Evolutionary conservation across 2,113 vertebrate genomes (phyloP), one percentile per base, ranked within the genome.

Genomic region (Lepisosteus osseus): DNA sequence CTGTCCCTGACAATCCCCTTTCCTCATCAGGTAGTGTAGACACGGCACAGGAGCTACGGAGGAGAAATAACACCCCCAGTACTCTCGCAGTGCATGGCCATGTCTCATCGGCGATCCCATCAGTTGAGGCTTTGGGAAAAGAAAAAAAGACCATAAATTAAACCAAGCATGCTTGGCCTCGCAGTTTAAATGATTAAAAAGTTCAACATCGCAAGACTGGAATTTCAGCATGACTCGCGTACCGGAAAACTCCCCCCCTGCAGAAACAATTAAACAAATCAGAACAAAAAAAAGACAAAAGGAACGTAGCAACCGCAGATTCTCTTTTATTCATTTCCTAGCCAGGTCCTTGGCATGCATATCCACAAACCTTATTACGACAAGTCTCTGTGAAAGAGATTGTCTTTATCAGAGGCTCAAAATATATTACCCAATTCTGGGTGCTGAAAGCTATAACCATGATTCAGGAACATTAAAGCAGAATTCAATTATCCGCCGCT

Each of bases 401-500:
- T 64, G 72, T 61, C 72, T 74, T 74, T 69, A 74, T 74, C 72
- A 69, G 65, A 68, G 57, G 68, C 67, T 72, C 51, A 69, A 63
- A 74, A 74, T 69, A 64, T 64, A 69, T 68, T 68, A 69, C 67
- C 67, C 72, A 63, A 62, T 68, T 68, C 72, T 61, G 65, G 45
- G 56, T 67, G 72, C 56, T 69, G 67, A 64, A 64, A 74, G 72
- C 67, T 64, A 55, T 69, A 74, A 55, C 72, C 61, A 44, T 74
- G 72, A 74, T 61, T 74, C 72, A 74, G 42, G 67, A 74, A 69
- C 67, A 69, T 61, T 69, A 74, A 74, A 74, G 72, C 59, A 69
- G 61, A 74, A 74, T 74, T 74, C 72, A 74, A 69, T 74, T 74
- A 74, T 69, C 72, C 72, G 41, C 59, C 3, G 67, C 67, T 44